Base-by-base conservation (phyloP, 92 coral and sea anemone species). In the Heteractis magnifica region DNA sequence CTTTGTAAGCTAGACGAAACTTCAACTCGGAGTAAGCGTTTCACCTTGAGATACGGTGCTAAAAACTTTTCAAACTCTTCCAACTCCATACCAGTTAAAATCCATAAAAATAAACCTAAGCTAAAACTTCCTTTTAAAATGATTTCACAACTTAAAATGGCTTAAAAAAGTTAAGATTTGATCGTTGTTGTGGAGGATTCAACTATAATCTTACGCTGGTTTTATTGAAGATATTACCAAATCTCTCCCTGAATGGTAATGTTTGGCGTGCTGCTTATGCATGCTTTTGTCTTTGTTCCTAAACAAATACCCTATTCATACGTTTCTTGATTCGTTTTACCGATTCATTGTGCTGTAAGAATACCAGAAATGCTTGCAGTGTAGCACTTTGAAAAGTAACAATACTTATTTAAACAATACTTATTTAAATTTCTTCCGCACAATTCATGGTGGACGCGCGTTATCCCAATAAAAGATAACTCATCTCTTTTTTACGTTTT, bases 1-100 rank as follows among this genome's bases (percentile, higher is more conserved):
- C 10, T 12, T 12, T 10, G 49, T 52, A 15, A 73, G 20, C 56
- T 11, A 44, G 56, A 75, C 75, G 15, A 10, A 62, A 18, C 16
- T 70, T 20, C 56, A 0, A 56, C 59, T 79, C 49, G 60, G 20
- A 18, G 48, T 20, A 6, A 26, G 75, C 52, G 18, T 50, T 65
- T 72, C 0, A 79, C 82, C 81, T 86, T 70, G 15, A 89, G 23
- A 78, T 92, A 86, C 81, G 78, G 85, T 16, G 71, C 72, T 10
- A 77, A 56, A 88, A 82, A 91, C 85, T 88, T 90, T 82, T 82
- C 81, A 91, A 76, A 88, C 87, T 88, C 90, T 10, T 65, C 79
- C 71, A 78, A 82, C 70, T 85, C 89, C 92, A 91, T 79, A 60
- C 56, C 65, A 26, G 20, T 16, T 70, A 7, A 49, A 10, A 10